These are phyloP conservation scores for Eupithecia vulgata DNA, from an alignment of 2,888 invertebrate species.

Conservation along the genomic window DNA sequence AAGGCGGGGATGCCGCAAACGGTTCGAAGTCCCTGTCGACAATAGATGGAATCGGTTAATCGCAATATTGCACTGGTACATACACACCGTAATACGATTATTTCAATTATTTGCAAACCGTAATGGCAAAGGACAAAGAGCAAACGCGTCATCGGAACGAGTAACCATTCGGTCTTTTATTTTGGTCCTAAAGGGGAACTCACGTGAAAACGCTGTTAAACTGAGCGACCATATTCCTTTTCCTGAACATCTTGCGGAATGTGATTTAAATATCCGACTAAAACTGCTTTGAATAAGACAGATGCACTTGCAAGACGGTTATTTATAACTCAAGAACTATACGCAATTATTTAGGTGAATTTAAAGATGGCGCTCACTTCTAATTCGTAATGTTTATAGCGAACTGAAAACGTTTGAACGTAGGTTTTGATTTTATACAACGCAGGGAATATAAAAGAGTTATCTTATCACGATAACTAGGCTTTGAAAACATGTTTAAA, in stretches of 20 bases:
- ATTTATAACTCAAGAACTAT: slow-evolving; percentile 50
- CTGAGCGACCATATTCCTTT: slow-evolving; percentile 68
- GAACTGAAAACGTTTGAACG: slow-evolving; percentile 54
- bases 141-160: slow-evolving; percentile 12
- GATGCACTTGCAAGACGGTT: slow-evolving; percentile 46
- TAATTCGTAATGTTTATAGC: slow-evolving; percentile 43
- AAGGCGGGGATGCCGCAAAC: slow-evolving; percentile 86
- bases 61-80: slow-evolving; percentile 11
- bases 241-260: slow-evolving; percentile 64
- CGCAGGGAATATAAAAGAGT: slow-evolving; percentile 46
- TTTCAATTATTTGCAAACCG: slow-evolving; percentile 9
- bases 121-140: slow-evolving; percentile 16
- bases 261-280: slow-evolving; percentile 28
- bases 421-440: slow-evolving; percentile 62
- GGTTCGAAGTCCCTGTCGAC: slow-evolving; percentile 76
- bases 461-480: slow-evolving; percentile 69
- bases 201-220: slow-evolving; percentile 69
- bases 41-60: slow-evolving; percentile 20
- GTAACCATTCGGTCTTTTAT: background rate
- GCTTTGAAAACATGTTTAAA: slow-evolving; percentile 62
- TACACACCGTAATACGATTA: slow-evolving; percentile 11
- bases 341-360: slow-evolving; percentile 34
- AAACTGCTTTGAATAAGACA: slow-evolving; percentile 32
- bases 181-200: slow-evolving; percentile 50
- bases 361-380: slow-evolving; percentile 46